Evolutionary conservation across 2,888 invertebrate genomes (phyloP), one percentile per base, ranked within the genome.

Genomic region (Sympetrum striolatum): DNA sequence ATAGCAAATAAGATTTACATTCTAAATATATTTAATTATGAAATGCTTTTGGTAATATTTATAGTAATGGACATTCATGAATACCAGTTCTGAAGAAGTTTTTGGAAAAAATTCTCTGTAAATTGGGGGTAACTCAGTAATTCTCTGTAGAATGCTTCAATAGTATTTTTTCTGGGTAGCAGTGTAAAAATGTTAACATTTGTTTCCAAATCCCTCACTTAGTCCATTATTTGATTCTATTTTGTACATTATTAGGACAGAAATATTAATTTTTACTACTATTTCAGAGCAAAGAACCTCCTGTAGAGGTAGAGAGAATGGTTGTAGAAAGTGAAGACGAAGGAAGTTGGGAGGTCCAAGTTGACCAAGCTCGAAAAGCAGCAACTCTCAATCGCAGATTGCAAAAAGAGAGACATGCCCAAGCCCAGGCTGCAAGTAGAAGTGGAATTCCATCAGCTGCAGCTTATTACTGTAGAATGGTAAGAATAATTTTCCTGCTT

Each of bases 371-470:
- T 22, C 58, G 86, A 15, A 86, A 86, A 60, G 58, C 86, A 18
- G 86, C 86, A 37, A 22, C 86, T n/a, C 37, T 86, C 14, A 86
- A 86, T 37, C 58, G 37, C 25, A 60, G 60, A 60, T 37, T 86
- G 60, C 86, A 86, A 12, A 86, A 86, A 60, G 86, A 86, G 58
- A 86, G 86, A 37, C 86, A 86, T 60, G 86, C 86, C 37, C 86
- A 86, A 60, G 86, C 86, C n/a, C 86, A 86, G 60, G 86, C 86
- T 60, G 86, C 86, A 10, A 86, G 48, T 60, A 58, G 86, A 2
- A 60, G 86, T 60, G 86, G 86, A 60, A 86, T 86, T 58, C 60
- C 86, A 37, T 86, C 86, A 60, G 86, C 86, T 37, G 60, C 86
- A 35, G 60, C 86, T 5, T 86, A 86, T 60, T 86, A 86, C 39